A percentile compares a stretch with the other conserved stretches of the same genome.
Evolutionary conservation across 2,888 invertebrate species (phyloP).

Genomic region (Athetis lepigone): DNA sequence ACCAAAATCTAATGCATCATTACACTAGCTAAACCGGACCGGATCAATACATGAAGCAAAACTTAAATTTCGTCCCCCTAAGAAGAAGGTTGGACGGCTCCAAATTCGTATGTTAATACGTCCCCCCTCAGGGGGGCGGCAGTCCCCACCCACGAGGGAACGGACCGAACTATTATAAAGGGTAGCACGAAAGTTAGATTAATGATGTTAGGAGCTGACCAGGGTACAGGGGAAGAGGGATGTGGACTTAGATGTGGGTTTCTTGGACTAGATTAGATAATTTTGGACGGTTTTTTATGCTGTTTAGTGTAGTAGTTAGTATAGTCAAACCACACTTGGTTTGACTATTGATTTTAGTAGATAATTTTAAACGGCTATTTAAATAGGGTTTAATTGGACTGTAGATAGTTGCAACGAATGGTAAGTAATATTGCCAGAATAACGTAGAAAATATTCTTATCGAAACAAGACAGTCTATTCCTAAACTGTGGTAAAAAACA

Average conservation of each 20-base stretch:
- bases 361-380: too few relatives aligned
- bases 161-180: slow-evolving; percentile 90
- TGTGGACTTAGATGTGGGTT: slow-evolving; percentile 54
- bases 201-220: slow-evolving; percentile 91
- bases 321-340: too few relatives aligned
- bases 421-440: too few relatives aligned
- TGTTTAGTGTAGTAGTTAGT: too few relatives aligned
- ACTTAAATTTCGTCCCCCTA: slow-evolving; percentile 89
- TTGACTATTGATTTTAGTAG: too few relatives aligned
- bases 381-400: too few relatives aligned
- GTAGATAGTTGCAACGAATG: too few relatives aligned
- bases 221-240: slow-evolving; percentile 72
- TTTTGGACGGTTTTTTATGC: too few relatives aligned
- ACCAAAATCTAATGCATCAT: slow-evolving; percentile 62
- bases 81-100: slow-evolving; percentile 87
- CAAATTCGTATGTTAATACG: slow-evolving; percentile 90
- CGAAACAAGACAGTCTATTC: too few relatives aligned
- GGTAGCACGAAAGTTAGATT: slow-evolving; percentile 91
- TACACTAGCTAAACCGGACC: slow-evolving; percentile 76
- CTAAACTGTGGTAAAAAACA: too few relatives aligned
- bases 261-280: slow-evolving; percentile 5
- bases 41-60: slow-evolving; percentile 89
- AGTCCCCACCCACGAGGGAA: slow-evolving; percentile 78
- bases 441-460: too few relatives aligned
- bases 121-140: slow-evolving; percentile 70